Evolutionary conservation across 2,797 vertebrate species (phyloP), one percentile per base, ranked within the genome.

Genomic region (Sebastes goodei): DNA sequence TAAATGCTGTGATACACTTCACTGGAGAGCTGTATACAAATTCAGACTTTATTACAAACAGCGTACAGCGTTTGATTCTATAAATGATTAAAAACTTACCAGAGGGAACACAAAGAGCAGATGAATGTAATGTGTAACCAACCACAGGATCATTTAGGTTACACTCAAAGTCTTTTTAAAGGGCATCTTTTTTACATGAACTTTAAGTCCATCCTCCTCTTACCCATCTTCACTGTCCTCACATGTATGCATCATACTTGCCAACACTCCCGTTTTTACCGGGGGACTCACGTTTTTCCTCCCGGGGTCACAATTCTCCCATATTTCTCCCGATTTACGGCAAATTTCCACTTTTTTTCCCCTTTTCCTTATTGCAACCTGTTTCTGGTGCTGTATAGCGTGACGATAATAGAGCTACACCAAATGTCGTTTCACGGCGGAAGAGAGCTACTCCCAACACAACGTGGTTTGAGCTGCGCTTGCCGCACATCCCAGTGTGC

Each of bases 111-210:
- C 27, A 33, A 52, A 73, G 55, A 84, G 62, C 75, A 75, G 68
- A 71, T 88, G 84, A 88, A 89, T 87, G 87, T 87, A 82, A 80
- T 78, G 75, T 66, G 74, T 78, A 66, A 74, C 76, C 27, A 74
- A 62, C 68, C 53, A 69, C 23, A 33, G 33, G 32, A 42, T 78
- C 78, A 11, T 76, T 81, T n/a, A 17, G 56, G 76, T 84, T 59
- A 74, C 75, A 35, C 63, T 73, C 46, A 27, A 63, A 67, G 71
- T 82, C 17, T 81, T 85, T 82, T 76, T 53, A 80, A 85, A 85
- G 81, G 84, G 75, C 80, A 71, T 70, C 6, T 64, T 71, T 61
- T 70, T 49, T 49, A 74, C 38, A 49, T 29, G 56, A 78, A 56
- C 49, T 35, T 65, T 21, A 55, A 70, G 10, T 64, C 27, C 49